phyloP scores from a whole-genome alignment of 1,140 invertebrate species.

The Musca vetustissima region DNA sequence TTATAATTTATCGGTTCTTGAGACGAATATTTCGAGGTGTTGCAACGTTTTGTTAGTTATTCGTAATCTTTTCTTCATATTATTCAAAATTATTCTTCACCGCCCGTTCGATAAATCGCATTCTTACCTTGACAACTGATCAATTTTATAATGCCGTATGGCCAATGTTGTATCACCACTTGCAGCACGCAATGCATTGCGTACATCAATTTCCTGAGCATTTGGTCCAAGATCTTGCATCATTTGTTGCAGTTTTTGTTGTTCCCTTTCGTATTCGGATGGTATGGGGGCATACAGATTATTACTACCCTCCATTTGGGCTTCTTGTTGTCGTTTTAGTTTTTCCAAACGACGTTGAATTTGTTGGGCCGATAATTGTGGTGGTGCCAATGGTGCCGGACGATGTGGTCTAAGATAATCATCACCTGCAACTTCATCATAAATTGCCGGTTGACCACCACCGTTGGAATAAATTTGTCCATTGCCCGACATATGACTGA shows the following conservation, averaged over 20 bases:
- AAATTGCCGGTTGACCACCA: conserved; percentile 29
- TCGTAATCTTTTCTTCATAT: too few relatives aligned
- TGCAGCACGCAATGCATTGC: conserved; percentile 64
- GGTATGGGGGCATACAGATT: conserved; percentile 51
- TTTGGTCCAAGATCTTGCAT: conserved; percentile 43
- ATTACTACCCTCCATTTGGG: conserved; percentile 47
- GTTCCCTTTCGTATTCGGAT: conserved; percentile 40
- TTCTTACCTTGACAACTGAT: conserved; percentile 67
- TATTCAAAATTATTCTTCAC: too few relatives aligned
- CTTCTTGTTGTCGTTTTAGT: conserved; percentile 55
- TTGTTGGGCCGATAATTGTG: conserved; percentile 50
- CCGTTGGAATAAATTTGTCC: conserved; percentile 28
- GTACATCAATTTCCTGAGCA: conserved; percentile 46
- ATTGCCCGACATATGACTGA: conserved; percentile 32
- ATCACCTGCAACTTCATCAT: conserved; percentile 50
- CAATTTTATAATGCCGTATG: conserved; percentile 70
- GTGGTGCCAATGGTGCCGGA: conserved; percentile 49
- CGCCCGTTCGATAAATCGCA: too few relatives aligned
- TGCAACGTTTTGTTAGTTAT: too few relatives aligned
- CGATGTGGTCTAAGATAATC: conserved; percentile 51
- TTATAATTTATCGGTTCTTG: too few relatives aligned
- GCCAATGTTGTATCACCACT: conserved; percentile 71
- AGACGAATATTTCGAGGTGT: too few relatives aligned
- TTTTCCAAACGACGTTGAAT: conserved; percentile 53
- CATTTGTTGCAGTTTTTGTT: conserved; percentile 47